These are phyloP conservation scores for Chrysocyon brachyurus DNA, from an alignment of 2,797 vertebrate species.

Conservation along the genomic window DNA sequence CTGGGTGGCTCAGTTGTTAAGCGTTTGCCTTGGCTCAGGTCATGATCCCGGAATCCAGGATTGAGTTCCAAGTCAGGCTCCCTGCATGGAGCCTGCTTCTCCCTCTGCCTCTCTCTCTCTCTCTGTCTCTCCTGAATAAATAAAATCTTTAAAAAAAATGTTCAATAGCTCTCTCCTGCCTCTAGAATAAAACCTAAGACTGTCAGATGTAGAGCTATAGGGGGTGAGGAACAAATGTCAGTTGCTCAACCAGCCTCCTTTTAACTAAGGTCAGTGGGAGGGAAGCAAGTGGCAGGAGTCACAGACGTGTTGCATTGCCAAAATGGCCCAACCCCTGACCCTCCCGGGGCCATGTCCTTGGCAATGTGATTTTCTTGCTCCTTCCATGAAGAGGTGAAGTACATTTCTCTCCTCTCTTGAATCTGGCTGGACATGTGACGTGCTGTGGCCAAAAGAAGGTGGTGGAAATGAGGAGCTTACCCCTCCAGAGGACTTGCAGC, in stretches of 20 bases:
- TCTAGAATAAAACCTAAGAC: neutral
- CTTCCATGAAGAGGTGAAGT: neutral
- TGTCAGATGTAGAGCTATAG: neutral
- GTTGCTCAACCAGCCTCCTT: neutral
- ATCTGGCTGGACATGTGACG: neutral
- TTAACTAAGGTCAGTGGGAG: neutral
- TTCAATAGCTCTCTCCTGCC: neutral
- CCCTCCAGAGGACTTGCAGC: neutral
- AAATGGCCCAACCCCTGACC: too few relatives aligned
- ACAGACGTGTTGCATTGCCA: too few relatives aligned
- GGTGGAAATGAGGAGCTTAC: neutral
- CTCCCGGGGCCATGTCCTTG: neutral
- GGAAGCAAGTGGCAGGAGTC: neutral
- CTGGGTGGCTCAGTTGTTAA: too few relatives aligned
- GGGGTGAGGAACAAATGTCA: neutral
- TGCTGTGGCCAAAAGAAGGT: neutral
- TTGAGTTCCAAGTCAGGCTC: too few relatives aligned
- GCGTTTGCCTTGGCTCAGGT: too few relatives aligned
- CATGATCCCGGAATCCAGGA: too few relatives aligned
- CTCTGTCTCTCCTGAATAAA: too few relatives aligned
- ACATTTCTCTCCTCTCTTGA: neutral
- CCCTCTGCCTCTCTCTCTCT: too few relatives aligned
- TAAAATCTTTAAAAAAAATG: neutral
- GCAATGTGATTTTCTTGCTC: neutral
- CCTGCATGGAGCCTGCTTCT: too few relatives aligned